Evolutionary conservation across 2,797 vertebrate genomes (phyloP).

Genomic region (Poeciliopsis gracilis): DNA sequence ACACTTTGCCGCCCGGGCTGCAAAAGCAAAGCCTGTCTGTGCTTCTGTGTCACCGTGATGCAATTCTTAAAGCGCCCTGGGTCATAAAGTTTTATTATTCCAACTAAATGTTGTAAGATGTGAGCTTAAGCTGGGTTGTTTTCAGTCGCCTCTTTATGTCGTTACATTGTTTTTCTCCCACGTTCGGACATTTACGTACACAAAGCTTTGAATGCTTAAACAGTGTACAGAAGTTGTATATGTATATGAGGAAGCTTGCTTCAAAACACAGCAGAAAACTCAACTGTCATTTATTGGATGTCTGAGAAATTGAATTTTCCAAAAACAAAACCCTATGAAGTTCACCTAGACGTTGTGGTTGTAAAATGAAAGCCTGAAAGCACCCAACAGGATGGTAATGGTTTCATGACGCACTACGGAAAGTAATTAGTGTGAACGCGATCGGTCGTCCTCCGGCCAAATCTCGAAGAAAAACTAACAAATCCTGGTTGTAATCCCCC

Average conservation of each 20-base stretch:
- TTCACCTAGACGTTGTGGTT: background rate
- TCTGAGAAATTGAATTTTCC: no score
- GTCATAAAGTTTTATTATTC: constrained; percentile 53
- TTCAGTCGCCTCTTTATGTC: background rate
- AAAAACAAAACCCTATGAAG: background rate
- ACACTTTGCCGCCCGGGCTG: constrained; percentile 21
- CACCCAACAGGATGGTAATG: background rate
- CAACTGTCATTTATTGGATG: no score
- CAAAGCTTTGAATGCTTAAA: background rate
- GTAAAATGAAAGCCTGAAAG: background rate
- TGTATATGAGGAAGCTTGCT: background rate
- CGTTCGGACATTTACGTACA: constrained; percentile 12
- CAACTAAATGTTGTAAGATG: constrained; percentile 47
- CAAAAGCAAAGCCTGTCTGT: constrained; percentile 24
- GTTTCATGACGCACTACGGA: background rate
- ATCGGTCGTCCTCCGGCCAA: background rate
- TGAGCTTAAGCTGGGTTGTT: constrained; percentile 31
- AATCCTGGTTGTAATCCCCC: constrained; percentile 8
- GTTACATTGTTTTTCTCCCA: constrained; percentile 12
- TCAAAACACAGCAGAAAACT: no score
- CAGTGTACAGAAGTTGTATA: background rate
- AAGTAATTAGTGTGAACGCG: constrained; percentile 15
- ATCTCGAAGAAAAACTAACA: constrained; percentile 18
- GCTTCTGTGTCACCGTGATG: constrained; percentile 29
- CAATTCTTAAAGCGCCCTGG: constrained; percentile 33